Evolutionary conservation across 1,140 invertebrate genomes (phyloP).

Genomic region (Drosophila nebulosa): DNA sequence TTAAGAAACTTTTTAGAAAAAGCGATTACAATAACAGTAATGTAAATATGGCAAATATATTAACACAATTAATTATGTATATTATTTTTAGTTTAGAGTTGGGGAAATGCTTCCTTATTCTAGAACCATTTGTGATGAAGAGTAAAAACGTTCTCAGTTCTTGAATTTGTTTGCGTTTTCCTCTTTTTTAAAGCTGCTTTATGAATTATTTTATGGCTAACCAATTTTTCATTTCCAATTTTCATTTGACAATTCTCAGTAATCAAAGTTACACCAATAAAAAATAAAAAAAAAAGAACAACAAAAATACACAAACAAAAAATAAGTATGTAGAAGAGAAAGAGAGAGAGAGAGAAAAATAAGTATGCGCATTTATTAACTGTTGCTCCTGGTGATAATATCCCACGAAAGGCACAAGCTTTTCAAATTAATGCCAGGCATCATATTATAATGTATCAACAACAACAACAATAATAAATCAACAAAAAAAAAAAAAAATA

Average conservation of each 20-base stretch:
- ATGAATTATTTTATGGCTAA: background rate
- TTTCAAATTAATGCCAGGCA: conserved; percentile 43
- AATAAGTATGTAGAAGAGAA: conserved; percentile 3
- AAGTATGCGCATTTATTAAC: conserved; percentile 37
- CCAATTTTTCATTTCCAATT: background rate
- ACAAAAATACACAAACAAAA: background rate
- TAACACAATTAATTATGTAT: too few relatives aligned
- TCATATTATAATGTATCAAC: conserved; percentile 25
- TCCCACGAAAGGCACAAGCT: conserved; percentile 12
- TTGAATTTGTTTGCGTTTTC: too few relatives aligned
- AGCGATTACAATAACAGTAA: too few relatives aligned
- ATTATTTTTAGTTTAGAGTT: too few relatives aligned
- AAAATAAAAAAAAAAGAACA: background rate
- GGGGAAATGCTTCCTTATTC: too few relatives aligned
- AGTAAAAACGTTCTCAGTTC: too few relatives aligned
- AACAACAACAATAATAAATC: background rate
- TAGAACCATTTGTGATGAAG: too few relatives aligned
- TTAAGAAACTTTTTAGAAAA: too few relatives aligned
- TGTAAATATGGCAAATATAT: too few relatives aligned
- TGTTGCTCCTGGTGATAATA: conserved; percentile 62
- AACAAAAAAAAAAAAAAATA: conserved; percentile 3
- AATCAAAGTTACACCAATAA: conserved; percentile 49
- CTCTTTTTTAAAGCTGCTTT: too few relatives aligned
- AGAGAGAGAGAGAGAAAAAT: background rate
- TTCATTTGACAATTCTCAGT: conserved; percentile 14